phyloP scores from a whole-genome alignment of 2,797 vertebrate species.

The Orestias chungarensis region DNA sequence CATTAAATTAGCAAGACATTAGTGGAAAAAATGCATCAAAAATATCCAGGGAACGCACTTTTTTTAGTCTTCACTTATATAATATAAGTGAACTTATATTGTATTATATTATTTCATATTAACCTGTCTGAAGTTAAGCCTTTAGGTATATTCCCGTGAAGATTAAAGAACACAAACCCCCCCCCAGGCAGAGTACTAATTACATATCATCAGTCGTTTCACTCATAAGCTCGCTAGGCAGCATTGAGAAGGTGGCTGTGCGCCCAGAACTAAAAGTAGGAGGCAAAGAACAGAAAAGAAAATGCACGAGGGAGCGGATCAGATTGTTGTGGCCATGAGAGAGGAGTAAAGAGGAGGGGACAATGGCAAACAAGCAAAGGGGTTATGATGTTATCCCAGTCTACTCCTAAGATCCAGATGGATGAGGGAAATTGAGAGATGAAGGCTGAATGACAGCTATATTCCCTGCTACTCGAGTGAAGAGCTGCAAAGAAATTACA shows the following conservation, averaged over 20 bases:
- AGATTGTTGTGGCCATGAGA: constrained; percentile 28
- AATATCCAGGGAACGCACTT: constrained; percentile 7
- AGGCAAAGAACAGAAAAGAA: constrained; percentile 25
- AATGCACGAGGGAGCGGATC: background rate
- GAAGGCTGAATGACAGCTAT: constrained; percentile 34
- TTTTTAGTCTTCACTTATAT: background rate
- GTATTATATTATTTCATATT: no score
- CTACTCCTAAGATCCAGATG: constrained; percentile 13
- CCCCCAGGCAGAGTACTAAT: constrained; percentile 61
- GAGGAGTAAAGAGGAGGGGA: constrained; percentile 9
- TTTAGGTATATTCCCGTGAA: no score
- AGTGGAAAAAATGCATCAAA: background rate
- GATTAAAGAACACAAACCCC: no score
- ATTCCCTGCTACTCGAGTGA: constrained; percentile 13
- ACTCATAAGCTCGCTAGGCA: constrained; percentile 61
- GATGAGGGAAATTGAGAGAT: constrained; percentile 31
- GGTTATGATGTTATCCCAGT: constrained; percentile 27
- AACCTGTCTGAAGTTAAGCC: no score
- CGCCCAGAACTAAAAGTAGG: constrained; percentile 54
- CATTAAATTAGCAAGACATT: constrained; percentile 21
- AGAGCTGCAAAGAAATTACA: constrained; percentile 25
- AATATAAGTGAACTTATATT: no score
- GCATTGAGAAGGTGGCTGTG: constrained; percentile 59
- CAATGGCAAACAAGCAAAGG: constrained; percentile 26
- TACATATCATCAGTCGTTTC: constrained; percentile 69